phyloP scores from a whole-genome alignment of 2,888 invertebrate genomes.

The Xestia c-nigrum region DNA sequence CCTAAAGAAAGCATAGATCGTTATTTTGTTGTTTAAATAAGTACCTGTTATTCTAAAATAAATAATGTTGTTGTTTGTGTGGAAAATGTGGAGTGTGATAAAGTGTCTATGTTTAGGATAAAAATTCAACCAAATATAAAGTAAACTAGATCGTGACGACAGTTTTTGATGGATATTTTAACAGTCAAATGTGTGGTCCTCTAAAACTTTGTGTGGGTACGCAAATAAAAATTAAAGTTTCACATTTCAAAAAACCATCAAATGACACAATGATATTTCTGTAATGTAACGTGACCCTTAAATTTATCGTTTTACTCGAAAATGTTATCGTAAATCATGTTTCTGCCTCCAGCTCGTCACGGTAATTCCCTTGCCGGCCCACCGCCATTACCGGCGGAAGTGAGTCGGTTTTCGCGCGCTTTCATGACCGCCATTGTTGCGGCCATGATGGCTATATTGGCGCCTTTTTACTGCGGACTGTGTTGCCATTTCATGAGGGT shows the following conservation, averaged over 20 bases:
- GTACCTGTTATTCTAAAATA: slow-evolving; percentile 14
- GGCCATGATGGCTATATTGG: slow-evolving; percentile 66
- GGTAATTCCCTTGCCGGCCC: slow-evolving; percentile 75
- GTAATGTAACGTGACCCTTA: slow-evolving; percentile 67
- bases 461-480: slow-evolving; percentile 48
- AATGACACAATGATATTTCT: slow-evolving; percentile 62
- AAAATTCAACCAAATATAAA: not conserved
- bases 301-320: slow-evolving; percentile 70
- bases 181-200: slow-evolving; percentile 30
- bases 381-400: slow-evolving; percentile 88
- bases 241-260: slow-evolving; percentile 56
- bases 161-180: slow-evolving; percentile 17
- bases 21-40: slow-evolving; percentile 36
- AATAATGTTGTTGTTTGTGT: not conserved
- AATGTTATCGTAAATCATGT: slow-evolving; percentile 76
- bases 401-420: slow-evolving; percentile 84
- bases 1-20: slow-evolving; percentile 80
- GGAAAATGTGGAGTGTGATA: slow-evolving; percentile 16
- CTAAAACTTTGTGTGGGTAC: slow-evolving; percentile 40
- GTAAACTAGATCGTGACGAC: slow-evolving; percentile 15
- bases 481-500: slow-evolving; percentile 36
- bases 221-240: slow-evolving; percentile 64
- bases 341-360: slow-evolving; percentile 67
- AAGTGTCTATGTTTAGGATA: not conserved
- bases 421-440: slow-evolving; percentile 72